Conservation (phyloP, 1,140 invertebrate species). For the Belonocnema kinseyi region DNA sequence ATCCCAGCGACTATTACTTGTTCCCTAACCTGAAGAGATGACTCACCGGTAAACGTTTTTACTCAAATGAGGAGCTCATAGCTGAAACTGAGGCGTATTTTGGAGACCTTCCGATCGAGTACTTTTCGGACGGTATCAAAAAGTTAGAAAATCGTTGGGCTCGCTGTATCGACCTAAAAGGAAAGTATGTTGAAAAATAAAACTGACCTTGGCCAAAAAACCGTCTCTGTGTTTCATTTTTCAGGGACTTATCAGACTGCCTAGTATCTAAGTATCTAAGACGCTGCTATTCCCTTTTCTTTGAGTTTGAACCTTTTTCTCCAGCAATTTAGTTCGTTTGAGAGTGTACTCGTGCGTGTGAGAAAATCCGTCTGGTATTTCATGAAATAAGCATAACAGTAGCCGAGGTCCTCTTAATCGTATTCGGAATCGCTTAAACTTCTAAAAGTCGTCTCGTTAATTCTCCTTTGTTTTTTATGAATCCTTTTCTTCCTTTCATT, state of each 20-base stretch:
- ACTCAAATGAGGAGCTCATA: no score
- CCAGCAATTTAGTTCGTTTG: conserved; percentile 3
- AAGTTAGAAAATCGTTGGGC: no score
- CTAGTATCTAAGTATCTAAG: not conserved
- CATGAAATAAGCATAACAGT: conserved; percentile 47
- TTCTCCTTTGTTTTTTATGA: conserved; percentile 48
- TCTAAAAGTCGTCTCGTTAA: conserved; percentile 45
- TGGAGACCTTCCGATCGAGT: no score
- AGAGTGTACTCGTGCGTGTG: not conserved
- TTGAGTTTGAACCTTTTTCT: not conserved
- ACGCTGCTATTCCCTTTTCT: not conserved
- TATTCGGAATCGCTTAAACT: conserved; percentile 53
- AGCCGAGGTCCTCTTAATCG: conserved; percentile 49
- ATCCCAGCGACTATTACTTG: no score
- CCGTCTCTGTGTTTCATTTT: no score
- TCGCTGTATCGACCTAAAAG: no score
- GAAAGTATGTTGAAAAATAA: no score
- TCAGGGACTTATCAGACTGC: not conserved
- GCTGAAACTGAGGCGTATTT: no score
- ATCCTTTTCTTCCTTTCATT: conserved; percentile 40
- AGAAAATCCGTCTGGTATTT: conserved; percentile 35
- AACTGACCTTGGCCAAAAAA: no score
- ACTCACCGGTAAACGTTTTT: no score
- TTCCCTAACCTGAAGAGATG: no score
- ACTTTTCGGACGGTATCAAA: no score